Conservation (phyloP, 2,797 vertebrate species). For the Sebastolobus altivelis region DNA sequence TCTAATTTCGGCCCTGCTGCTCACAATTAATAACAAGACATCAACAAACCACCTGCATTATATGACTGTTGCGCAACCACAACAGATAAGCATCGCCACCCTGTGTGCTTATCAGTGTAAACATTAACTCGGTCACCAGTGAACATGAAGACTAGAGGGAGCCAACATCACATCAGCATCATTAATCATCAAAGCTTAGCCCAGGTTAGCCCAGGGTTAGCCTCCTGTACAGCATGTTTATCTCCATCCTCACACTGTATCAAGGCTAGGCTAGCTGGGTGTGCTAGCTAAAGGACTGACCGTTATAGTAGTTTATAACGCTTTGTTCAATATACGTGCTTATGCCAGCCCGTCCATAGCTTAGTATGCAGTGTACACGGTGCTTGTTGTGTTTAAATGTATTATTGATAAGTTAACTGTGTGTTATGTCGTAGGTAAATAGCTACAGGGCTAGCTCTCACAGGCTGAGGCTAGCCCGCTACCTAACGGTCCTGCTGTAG, state of each 20-base stretch:
- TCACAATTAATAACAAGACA: neutral
- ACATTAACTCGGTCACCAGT: neutral
- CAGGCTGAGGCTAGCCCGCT: conserved; percentile 54
- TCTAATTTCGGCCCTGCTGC: neutral
- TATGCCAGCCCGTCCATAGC: no score
- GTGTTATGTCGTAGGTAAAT: neutral
- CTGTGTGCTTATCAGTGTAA: neutral
- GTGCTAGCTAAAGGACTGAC: conserved; percentile 31
- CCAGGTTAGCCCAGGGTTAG: conserved; percentile 1
- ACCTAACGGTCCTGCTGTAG: conserved; percentile 69
- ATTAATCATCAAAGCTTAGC: conserved; percentile 1
- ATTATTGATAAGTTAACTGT: accelerated
- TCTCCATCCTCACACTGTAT: conserved; percentile 29
- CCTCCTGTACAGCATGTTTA: neutral
- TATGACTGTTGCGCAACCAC: conserved; percentile 1
- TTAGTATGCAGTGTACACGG: no score
- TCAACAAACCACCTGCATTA: neutral
- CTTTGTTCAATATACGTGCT: neutral
- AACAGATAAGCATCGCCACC: neutral
- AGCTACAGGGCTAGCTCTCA: conserved; percentile 32
- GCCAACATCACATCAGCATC: conserved; percentile 14
- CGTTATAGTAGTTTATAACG: neutral
- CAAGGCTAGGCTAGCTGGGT: conserved; percentile 46
- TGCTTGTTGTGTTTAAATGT: neutral
- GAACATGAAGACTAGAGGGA: neutral